Percentiles rank a stretch among this genome's conserved stretches.
These are phyloP conservation scores for Solenopsis invicta DNA, from an alignment of 1,140 invertebrate species.

Conservation along the genomic window DNA sequence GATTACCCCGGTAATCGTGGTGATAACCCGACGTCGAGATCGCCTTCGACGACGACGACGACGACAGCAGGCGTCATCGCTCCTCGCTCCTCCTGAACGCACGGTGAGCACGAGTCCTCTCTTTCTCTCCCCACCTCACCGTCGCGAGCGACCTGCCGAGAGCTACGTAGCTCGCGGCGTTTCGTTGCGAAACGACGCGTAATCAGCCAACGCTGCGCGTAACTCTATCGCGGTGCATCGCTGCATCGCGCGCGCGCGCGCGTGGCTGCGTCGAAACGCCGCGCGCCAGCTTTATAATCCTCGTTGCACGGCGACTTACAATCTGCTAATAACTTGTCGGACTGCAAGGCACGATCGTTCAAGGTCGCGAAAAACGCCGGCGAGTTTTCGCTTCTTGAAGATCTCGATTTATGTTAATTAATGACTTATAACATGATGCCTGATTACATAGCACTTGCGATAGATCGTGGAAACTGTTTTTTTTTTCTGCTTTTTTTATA, in stretches of 20 bases:
- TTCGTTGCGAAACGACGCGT: constrained; percentile 52
- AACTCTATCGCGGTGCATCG: too few relatives aligned
- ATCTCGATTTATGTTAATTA: too few relatives aligned
- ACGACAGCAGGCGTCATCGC: constrained; percentile 36
- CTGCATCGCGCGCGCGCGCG: not conserved
- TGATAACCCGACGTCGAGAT: constrained; percentile 67
- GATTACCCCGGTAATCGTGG: constrained; percentile 57
- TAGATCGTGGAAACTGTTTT: too few relatives aligned
- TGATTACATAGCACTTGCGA: too few relatives aligned
- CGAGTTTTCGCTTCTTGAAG: too few relatives aligned
- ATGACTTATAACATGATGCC: too few relatives aligned
- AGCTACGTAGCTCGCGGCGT: not conserved
- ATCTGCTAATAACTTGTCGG: not conserved
- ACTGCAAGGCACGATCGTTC: not conserved
- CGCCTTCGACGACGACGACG: constrained; percentile 62
- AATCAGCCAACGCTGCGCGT: constrained; percentile 42
- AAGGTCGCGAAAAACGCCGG: not conserved
- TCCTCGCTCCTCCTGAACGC: constrained; percentile 75
- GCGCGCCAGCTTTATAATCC: not conserved
- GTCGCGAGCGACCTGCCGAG: not conserved
- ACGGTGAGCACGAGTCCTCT: constrained; percentile 71
- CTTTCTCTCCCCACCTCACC: not conserved
- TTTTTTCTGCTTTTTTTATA: too few relatives aligned
- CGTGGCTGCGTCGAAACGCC: too few relatives aligned
- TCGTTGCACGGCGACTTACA: not conserved